phyloP scores from a whole-genome alignment of 2,888 invertebrate genomes.

The Drepana falcataria region DNA sequence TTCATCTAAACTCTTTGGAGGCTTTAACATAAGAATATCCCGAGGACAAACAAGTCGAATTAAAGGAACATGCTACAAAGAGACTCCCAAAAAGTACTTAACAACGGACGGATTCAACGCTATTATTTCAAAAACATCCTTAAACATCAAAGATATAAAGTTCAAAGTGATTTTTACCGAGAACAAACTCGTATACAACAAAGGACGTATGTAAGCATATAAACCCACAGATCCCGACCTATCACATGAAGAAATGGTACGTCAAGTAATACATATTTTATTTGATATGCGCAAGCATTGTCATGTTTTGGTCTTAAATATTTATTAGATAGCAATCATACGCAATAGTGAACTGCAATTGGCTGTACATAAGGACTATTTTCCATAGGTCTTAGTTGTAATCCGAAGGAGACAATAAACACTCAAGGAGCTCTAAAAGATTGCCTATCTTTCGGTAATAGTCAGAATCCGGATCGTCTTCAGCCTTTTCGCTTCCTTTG shows the following conservation, averaged over 20 bases:
- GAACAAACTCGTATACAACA: background rate
- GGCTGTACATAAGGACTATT: background rate
- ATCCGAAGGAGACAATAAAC: background rate
- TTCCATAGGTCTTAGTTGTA: background rate
- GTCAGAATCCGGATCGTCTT: background rate
- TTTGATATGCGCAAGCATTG: background rate
- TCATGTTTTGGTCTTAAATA: background rate
- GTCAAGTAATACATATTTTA: slow-evolving; percentile 1
- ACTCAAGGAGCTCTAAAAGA: background rate
- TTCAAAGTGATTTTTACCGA: background rate
- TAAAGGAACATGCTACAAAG: background rate
- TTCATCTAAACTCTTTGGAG: too few species aligned
- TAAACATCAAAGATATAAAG: background rate
- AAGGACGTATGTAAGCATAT: background rate
- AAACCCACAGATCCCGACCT: background rate
- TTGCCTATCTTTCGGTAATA: background rate
- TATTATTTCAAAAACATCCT: background rate
- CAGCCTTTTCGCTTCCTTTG: background rate
- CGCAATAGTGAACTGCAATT: too few species aligned
- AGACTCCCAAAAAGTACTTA: background rate
- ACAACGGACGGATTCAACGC: background rate
- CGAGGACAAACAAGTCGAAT: background rate
- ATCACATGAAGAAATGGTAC: background rate
- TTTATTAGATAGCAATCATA: slow-evolving; percentile 2
- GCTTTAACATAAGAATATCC: too few species aligned